Percentiles rank a stretch among this genome's conserved stretches.
Conservation (phyloP, 2,888 invertebrate genomes). For the Drosophila ustulata region DNA sequence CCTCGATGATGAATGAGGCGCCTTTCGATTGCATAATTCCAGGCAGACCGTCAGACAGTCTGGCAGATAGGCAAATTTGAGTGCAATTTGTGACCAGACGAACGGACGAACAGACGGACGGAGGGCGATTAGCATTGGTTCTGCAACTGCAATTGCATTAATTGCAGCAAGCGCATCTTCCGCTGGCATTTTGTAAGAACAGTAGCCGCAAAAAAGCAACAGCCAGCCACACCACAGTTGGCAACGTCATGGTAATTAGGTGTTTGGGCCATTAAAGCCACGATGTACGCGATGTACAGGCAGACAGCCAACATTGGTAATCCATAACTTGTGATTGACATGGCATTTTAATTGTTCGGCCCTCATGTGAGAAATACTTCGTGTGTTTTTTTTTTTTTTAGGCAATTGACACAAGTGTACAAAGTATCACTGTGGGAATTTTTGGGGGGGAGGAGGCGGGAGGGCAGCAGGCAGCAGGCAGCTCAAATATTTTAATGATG, state of each 20-base stretch:
- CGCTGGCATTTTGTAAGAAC: slow-evolving; percentile 62
- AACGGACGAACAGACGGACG: slow-evolving; percentile 14
- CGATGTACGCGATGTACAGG: slow-evolving; percentile 1
- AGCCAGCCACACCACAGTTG: slow-evolving; percentile 2
- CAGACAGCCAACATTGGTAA: slow-evolving; percentile 37
- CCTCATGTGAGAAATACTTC: slow-evolving; percentile 47
- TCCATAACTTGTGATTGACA: slow-evolving; percentile 70
- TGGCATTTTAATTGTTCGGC: slow-evolving; percentile 71
- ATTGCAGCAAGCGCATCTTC: slow-evolving; percentile 71
- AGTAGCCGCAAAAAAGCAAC: slow-evolving; percentile 23
- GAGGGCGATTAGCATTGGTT: slow-evolving; percentile 47
- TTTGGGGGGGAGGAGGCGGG: slow-evolving; percentile 15
- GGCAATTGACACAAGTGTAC: slow-evolving; percentile 56
- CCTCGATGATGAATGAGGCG: slow-evolving; percentile 57
- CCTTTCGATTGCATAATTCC: slow-evolving; percentile 54
- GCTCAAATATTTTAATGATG: slow-evolving; percentile 66
- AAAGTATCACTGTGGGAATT: slow-evolving; percentile 63
- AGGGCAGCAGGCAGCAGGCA: neutral
- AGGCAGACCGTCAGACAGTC: slow-evolving; percentile 1
- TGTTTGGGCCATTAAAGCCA: slow-evolving; percentile 32
- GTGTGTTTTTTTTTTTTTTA: slow-evolving; percentile 13
- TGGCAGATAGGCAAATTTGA: slow-evolving; percentile 37
- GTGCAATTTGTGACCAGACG: slow-evolving; percentile 63
- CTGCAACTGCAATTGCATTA: slow-evolving; percentile 71
- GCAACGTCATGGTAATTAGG: slow-evolving; percentile 58